Percentiles rank a stretch among this genome's conserved stretches.
Conservation (phyloP, 1,140 invertebrate genomes). For the Papilio polyxenes region DNA sequence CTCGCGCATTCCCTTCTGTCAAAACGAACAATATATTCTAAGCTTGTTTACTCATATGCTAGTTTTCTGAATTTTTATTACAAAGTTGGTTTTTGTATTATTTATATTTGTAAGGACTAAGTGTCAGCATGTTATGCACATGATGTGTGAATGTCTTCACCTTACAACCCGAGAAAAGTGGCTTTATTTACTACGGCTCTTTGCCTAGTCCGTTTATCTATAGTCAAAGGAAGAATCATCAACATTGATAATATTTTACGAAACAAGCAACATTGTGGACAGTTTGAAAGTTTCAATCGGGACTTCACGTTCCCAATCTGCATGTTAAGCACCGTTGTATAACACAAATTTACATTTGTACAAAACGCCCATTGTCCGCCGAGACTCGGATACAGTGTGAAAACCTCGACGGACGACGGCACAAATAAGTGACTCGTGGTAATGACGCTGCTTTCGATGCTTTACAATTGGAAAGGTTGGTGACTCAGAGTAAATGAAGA, state of each 20-base stretch:
- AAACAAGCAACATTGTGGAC: conserved; percentile 54
- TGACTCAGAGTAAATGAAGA: conserved; percentile 1
- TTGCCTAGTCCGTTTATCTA: neutral
- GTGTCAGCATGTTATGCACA: too few species aligned
- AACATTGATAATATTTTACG: conserved; percentile 69
- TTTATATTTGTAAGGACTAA: too few species aligned
- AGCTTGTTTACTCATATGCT: neutral
- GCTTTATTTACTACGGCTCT: too few species aligned
- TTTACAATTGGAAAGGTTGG: conserved; percentile 17
- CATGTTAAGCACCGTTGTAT: conserved; percentile 69
- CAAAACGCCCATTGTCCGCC: conserved; percentile 63
- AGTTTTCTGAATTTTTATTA: too few species aligned
- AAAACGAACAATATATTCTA: neutral
- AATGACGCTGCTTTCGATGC: conserved; percentile 50
- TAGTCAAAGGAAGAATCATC: conserved; percentile 48
- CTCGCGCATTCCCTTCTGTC: neutral
- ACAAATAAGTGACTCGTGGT: conserved; percentile 56
- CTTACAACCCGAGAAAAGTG: too few species aligned
- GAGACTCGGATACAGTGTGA: conserved; percentile 61
- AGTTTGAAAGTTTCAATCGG: conserved; percentile 67
- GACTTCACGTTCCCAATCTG: conserved; percentile 68
- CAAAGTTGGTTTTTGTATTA: too few species aligned
- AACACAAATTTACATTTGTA: conserved; percentile 77
- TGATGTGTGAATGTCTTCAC: neutral
- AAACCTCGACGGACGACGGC: conserved; percentile 67